Percentiles rank a stretch among this genome's conserved stretches.
Evolutionary conservation across 2,113 vertebrate genomes (phyloP).

Genomic region (Limanda limanda): DNA sequence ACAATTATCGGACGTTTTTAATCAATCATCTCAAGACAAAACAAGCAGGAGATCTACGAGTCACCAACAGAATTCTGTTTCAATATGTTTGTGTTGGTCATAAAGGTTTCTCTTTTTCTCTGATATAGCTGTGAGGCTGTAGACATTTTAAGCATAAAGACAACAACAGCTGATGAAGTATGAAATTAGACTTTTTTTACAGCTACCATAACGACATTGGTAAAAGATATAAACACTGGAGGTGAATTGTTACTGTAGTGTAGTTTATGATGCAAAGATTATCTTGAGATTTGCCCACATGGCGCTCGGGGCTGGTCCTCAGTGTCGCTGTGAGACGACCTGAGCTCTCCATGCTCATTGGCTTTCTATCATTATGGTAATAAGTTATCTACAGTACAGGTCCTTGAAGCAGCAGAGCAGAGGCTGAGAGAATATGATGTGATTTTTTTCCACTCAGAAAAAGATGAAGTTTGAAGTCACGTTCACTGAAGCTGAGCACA

Average conservation of each 20-base stretch:
- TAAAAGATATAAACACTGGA: constrained; percentile 6
- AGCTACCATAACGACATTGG: not conserved
- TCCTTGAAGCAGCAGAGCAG: no score
- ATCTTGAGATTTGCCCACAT: constrained; percentile 4
- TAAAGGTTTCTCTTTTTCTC: constrained; percentile 35
- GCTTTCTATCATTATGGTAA: no score
- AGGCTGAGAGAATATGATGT: no score
- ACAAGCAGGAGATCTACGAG: constrained; percentile 36
- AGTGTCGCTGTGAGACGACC: no score
- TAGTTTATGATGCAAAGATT: not conserved
- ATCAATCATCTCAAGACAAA: constrained; percentile 68
- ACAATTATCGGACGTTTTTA: constrained; percentile 47
- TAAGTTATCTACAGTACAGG: no score
- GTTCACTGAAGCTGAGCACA: no score
- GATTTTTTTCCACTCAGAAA: no score
- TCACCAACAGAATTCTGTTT: constrained; percentile 15
- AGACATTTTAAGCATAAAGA: constrained; percentile 2
- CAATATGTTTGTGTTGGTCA: constrained; percentile 24
- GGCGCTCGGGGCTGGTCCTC: no score
- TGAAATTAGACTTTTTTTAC: not conserved
- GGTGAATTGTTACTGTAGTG: not conserved
- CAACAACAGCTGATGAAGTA: not conserved
- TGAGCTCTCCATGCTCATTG: no score
- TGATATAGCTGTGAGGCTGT: constrained; percentile 23
- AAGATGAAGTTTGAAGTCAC: no score